These are phyloP conservation scores for Meloidogyne chitwoodi DNA, from an alignment of 1,140 invertebrate species.

Conservation along the genomic window DNA sequence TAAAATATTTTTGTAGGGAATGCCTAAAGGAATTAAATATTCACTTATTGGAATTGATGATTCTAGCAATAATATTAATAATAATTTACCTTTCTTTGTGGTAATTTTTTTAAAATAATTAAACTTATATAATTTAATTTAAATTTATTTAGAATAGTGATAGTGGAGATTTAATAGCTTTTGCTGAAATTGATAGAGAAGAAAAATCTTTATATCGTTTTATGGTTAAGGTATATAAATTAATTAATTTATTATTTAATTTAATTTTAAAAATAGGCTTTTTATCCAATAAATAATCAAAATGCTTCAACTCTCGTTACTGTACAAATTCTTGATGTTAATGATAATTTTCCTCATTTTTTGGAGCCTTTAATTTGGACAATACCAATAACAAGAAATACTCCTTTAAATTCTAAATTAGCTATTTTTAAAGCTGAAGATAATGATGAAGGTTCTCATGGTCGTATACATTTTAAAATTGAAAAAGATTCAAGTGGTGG, in stretches of 20 bases:
- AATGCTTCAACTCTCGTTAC: constrained; percentile 30
- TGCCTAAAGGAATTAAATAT: constrained; percentile 32
- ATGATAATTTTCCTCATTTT: constrained; percentile 55
- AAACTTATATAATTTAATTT: not conserved
- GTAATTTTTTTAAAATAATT: not conserved
- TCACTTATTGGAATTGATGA: not conserved
- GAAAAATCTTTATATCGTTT: constrained; percentile 35
- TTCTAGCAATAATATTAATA: not conserved
- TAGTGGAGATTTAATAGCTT: constrained; percentile 48
- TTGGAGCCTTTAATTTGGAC: constrained; percentile 23
- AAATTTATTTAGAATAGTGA: constrained; percentile 28
- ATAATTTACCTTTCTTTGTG: constrained; percentile 51
- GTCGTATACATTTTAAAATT: constrained; percentile 36
- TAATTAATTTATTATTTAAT: not conserved
- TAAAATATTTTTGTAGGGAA: constrained; percentile 14
- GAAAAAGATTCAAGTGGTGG: constrained; percentile 6
- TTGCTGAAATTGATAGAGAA: constrained; percentile 53
- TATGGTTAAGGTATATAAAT: constrained; percentile 31
- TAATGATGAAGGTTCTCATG: constrained; percentile 36
- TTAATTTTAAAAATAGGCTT: not conserved
- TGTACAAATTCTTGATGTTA: constrained; percentile 53
- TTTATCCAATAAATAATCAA: not conserved
- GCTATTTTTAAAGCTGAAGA: constrained; percentile 40
- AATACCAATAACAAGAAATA: constrained; percentile 31
- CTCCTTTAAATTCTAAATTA: constrained; percentile 25